Evolutionary conservation across 2,888 invertebrate genomes (phyloP), one percentile per base, ranked within the genome.

Genomic region (Abrostola triplasia): DNA sequence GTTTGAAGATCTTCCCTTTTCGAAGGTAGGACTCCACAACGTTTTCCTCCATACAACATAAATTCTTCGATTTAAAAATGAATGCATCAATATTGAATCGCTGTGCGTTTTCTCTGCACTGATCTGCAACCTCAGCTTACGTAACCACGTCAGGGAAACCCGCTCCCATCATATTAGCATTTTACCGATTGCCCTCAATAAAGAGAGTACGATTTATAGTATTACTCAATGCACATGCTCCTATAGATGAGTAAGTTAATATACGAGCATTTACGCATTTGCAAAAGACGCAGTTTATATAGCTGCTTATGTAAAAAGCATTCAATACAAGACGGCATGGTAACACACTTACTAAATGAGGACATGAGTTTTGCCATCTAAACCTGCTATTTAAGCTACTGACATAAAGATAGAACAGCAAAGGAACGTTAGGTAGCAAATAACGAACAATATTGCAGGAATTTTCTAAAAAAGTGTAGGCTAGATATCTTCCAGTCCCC

Each of bases 101-200:
- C 53, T 47, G 1, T 2, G 35, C n/a, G 36, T 62, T 68, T 53
- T 62, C 64, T 41, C 42, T 48, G 10, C 38, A 10, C 48, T 69
- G 60, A 72, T 65, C 65, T 58, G 40, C 57, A 48, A 36, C 67
- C 59, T 37, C 51, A 11, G n/a, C 5, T 75, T 73, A 70, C 70
- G 61, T 67, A 76, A 75, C n/a, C 8, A 11, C 42, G 50, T 50
- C 64, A 59, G 76, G 77, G 78, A 76, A 78, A 72, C 74, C 65
- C 38, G 67, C 56, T 72, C 40, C 64, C 67, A 78, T 76, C 76
- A 56, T 69, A 74, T 73, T 73, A 73, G 59, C 69, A 77, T 77
- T 77, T 74, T 71, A 59, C 64, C 24, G 64, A 11, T 41, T 65
- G 69, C 56, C 64, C 69, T 44, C 64, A 52, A 70, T 76, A 65